phyloP scores from a whole-genome alignment of 2,797 vertebrate genomes.

The Cygnus olor region DNA sequence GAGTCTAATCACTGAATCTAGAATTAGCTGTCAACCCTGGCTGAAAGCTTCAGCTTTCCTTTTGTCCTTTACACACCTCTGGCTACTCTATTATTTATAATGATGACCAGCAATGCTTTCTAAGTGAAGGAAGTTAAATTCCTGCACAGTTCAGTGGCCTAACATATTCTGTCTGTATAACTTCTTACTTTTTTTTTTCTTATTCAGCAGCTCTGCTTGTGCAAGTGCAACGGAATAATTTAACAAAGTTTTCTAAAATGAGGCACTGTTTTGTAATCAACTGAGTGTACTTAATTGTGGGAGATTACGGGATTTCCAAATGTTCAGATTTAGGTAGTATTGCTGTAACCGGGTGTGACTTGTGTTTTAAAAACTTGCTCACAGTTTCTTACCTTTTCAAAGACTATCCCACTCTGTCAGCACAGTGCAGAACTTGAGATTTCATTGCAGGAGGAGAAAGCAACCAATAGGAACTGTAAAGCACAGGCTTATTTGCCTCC shows the following conservation, averaged over 20 bases:
- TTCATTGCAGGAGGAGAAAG: background rate
- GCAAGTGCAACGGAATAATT: background rate
- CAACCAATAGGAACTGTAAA: background rate
- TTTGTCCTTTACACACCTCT: fast-evolving
- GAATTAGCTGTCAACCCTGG: background rate
- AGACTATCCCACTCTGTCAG: background rate
- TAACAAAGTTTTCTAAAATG: background rate
- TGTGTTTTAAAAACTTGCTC: background rate
- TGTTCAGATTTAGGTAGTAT: background rate
- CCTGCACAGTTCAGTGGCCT: background rate
- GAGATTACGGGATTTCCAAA: background rate
- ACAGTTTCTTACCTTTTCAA: background rate
- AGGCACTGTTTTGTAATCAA: background rate
- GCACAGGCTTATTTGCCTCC: background rate
- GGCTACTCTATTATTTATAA: background rate
- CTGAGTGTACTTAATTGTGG: background rate
- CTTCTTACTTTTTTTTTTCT: background rate
- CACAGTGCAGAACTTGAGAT: background rate
- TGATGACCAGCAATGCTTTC: background rate
- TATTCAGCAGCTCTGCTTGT: background rate
- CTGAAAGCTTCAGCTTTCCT: background rate
- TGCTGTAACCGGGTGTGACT: background rate
- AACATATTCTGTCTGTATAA: background rate
- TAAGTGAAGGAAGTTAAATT: background rate
- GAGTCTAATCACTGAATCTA: background rate